These are phyloP conservation scores for Pocillopora verrucosa DNA, from an alignment of 64 coral and sea anemone genomes.

Conservation along the genomic window DNA sequence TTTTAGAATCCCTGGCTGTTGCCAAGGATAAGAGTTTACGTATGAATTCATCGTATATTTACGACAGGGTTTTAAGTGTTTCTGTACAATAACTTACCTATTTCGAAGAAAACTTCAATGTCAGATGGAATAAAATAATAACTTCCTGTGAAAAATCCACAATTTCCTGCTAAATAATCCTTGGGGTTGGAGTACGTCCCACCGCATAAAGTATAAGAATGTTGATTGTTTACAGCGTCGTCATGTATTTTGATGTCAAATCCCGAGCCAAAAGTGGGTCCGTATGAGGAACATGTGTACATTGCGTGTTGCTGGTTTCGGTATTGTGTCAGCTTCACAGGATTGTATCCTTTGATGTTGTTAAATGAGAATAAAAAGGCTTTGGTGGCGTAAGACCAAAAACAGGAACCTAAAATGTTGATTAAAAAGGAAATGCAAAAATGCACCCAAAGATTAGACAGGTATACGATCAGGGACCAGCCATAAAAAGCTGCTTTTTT, in stretches of 20 bases:
- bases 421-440: background rate
- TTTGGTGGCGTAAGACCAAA: background rate
- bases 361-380: slow-evolving; percentile 18
- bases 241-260: background rate
- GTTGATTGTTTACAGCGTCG: background rate
- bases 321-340: background rate
- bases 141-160: background rate
- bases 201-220: background rate
- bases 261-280: slow-evolving; percentile 15
- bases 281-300: background rate
- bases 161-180: background rate
- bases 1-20: too few species aligned
- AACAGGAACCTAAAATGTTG: background rate
- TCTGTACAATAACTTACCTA: background rate
- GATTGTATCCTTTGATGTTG: background rate
- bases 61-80: background rate
- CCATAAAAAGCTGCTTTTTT: too few species aligned
- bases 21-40: too few species aligned
- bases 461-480: too few species aligned
- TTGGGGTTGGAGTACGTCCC: background rate
- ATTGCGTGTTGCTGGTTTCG: slow-evolving; percentile 17
- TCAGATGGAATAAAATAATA: background rate
- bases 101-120: slow-evolving; percentile 31
- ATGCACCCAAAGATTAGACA: too few species aligned
- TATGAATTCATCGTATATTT: too few species aligned